These are phyloP conservation scores for Gadus macrocephalus DNA, from an alignment of 2,113 vertebrate genomes.

Conservation along the genomic window DNA sequence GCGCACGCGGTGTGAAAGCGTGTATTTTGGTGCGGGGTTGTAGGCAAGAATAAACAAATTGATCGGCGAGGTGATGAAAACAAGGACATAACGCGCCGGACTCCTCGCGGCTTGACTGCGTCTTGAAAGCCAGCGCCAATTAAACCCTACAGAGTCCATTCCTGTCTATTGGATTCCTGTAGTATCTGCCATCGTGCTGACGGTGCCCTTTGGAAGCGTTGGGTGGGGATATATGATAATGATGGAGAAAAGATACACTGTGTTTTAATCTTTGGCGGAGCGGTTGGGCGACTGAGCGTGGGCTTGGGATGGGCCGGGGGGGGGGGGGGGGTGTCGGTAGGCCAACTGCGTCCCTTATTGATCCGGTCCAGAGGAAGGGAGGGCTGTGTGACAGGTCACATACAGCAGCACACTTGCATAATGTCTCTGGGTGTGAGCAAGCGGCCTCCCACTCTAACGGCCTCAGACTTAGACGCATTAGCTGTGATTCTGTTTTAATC, in stretches of 20 bases:
- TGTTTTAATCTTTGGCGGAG: slow-evolving; percentile 47
- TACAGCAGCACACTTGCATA: no score
- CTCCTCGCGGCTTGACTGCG: no score
- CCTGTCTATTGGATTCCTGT: slow-evolving; percentile 35
- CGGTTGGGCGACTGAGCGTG: not conserved
- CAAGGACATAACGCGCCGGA: not conserved
- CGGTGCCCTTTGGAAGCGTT: slow-evolving; percentile 44
- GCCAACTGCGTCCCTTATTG: no score
- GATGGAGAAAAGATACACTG: slow-evolving; percentile 48
- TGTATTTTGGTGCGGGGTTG: no score
- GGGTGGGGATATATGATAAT: slow-evolving; percentile 56
- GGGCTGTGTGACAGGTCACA: no score
- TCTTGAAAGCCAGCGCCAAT: slow-evolving; percentile 22
- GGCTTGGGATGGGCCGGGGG: not conserved
- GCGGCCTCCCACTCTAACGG: no score
- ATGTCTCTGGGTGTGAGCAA: no score
- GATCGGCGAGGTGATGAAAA: not conserved
- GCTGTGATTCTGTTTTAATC: no score
- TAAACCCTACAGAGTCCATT: slow-evolving; percentile 25
- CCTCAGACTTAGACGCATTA: no score
- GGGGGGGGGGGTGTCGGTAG: no score
- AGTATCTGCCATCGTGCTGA: slow-evolving; percentile 27
- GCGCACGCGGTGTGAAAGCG: no score
- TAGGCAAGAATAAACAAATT: not conserved
- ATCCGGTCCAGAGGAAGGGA: no score